phyloP scores from a whole-genome alignment of 1,140 invertebrate species.

The Drosophila grimshawi region DNA sequence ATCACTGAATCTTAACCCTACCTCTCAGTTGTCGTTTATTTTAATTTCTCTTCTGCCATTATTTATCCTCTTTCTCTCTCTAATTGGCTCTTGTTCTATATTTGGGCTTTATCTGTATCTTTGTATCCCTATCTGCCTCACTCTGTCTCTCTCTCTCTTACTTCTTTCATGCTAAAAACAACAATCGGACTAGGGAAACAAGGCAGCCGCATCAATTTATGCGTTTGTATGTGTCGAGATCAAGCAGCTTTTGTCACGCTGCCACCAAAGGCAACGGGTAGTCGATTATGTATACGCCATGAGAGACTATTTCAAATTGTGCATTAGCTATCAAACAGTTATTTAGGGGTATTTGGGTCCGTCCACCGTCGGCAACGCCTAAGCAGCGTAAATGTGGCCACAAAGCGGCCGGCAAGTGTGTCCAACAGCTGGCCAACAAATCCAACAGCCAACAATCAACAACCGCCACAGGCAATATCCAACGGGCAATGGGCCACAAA shows the following conservation, averaged over 20 bases:
- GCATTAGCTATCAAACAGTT: constrained; percentile 67
- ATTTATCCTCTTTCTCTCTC: no score
- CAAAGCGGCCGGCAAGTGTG: constrained; percentile 65
- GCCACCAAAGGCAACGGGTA: not conserved
- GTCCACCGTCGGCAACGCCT: not conserved
- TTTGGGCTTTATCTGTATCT: no score
- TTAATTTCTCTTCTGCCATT: no score
- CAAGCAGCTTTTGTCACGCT: constrained; percentile 27
- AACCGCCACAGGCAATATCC: constrained; percentile 25
- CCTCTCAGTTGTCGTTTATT: no score
- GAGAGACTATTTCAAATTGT: constrained; percentile 28
- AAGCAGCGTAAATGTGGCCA: constrained; percentile 61
- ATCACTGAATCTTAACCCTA: no score
- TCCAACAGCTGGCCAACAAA: constrained; percentile 62
- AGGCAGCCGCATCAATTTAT: not conserved
- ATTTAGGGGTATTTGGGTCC: constrained; percentile 48
- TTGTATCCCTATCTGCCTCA: not conserved
- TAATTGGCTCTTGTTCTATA: no score
- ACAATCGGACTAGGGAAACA: not conserved
- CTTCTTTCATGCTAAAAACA: not conserved
- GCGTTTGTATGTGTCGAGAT: not conserved
- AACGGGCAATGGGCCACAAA: constrained; percentile 32
- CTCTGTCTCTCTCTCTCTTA: not conserved
- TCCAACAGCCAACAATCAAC: constrained; percentile 22
- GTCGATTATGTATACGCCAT: constrained; percentile 4